These are phyloP conservation scores for Malurus melanocephalus DNA, from an alignment of 2,113 vertebrate species.

Conservation along the genomic window DNA sequence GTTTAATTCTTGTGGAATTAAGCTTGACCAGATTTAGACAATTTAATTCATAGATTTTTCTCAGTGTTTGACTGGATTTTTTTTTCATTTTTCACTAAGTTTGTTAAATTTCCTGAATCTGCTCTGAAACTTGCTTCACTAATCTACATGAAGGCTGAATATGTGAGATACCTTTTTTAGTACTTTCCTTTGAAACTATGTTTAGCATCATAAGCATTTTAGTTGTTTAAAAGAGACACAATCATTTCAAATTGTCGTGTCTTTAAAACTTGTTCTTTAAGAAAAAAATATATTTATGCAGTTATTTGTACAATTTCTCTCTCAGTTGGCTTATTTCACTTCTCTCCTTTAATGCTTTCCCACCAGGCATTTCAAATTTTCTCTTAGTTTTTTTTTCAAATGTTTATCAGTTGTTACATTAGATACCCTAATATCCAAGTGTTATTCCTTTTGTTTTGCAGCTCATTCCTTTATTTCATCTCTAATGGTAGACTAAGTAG, in stretches of 20 bases:
- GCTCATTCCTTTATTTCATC: conserved; percentile 23
- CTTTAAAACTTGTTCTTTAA: neutral
- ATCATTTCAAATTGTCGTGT: neutral
- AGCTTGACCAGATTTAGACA: neutral
- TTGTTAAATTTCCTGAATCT: neutral
- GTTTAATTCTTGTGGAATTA: neutral
- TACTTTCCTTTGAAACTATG: neutral
- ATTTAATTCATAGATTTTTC: neutral
- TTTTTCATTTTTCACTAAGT: neutral
- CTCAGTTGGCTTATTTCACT: conserved; percentile 54
- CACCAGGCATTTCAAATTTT: conserved; percentile 17
- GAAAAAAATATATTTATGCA: neutral
- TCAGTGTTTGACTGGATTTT: neutral
- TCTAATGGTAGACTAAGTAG: conserved; percentile 20
- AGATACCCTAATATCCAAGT: conserved; percentile 15
- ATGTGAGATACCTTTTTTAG: neutral
- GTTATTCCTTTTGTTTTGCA: conserved; percentile 36
- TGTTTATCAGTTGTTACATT: conserved; percentile 14
- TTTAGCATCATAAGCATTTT: neutral
- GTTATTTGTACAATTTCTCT: neutral
- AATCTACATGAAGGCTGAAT: neutral
- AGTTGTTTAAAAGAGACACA: neutral
- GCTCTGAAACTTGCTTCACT: neutral
- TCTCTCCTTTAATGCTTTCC: conserved; percentile 80
- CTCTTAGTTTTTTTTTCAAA: neutral